Conservation (phyloP, 2,113 vertebrate species). For the Bubalus kerabau region DNA sequence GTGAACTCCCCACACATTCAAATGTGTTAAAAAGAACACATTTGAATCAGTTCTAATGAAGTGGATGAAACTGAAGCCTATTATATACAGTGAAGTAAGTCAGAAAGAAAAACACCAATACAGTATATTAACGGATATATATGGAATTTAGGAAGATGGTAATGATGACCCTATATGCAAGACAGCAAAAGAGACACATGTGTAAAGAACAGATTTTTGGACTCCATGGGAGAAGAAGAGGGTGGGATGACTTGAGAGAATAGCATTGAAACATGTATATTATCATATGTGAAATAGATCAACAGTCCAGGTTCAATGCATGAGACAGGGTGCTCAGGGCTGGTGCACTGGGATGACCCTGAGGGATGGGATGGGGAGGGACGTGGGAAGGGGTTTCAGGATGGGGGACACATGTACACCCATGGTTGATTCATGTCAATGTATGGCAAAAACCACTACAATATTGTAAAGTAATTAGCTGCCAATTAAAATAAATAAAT, state of each 20-base stretch:
- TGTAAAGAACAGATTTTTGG: background rate
- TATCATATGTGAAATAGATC: background rate
- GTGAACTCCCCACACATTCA: background rate
- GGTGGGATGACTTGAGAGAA: background rate
- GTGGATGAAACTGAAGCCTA: background rate
- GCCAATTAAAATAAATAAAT: background rate
- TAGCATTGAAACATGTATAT: background rate
- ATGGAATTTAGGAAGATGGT: background rate
- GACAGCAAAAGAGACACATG: background rate
- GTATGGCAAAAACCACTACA: background rate
- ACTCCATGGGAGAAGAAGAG: background rate
- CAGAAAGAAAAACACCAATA: background rate
- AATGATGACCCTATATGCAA: rapidly evolving
- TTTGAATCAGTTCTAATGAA: background rate
- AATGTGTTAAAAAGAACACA: background rate
- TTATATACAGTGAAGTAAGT: background rate
- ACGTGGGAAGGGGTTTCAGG: background rate
- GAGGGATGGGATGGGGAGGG: background rate
- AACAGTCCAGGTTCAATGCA: background rate
- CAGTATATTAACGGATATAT: background rate
- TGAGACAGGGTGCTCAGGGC: background rate
- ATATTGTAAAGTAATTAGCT: background rate
- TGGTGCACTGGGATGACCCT: background rate
- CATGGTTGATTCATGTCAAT: background rate
- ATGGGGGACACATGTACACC: background rate